Evolutionary conservation across 2,797 vertebrate genomes (phyloP).

Genomic region (Monodelphis domestica): DNA sequence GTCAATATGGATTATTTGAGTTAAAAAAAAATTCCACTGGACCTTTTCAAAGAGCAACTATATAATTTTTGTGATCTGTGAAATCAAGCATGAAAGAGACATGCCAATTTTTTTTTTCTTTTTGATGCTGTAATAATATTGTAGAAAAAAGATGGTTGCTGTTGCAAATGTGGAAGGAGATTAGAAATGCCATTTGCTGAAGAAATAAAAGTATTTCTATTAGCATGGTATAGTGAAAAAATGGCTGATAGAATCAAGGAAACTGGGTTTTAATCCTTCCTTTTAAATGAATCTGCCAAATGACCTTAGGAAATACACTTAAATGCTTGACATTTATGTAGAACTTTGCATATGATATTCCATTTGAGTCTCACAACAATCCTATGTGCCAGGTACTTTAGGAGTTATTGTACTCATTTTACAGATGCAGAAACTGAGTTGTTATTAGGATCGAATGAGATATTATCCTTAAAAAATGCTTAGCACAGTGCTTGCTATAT

Average conservation of each 20-base stretch:
- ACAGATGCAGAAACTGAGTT: neutral
- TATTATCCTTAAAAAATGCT: too few relatives aligned
- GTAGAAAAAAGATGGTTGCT: neutral
- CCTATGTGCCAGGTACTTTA: neutral
- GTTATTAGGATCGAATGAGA: too few relatives aligned
- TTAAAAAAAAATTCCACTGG: slow-evolving; percentile 3
- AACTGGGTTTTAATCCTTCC: neutral
- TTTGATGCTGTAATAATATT: neutral
- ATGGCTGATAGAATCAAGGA: neutral
- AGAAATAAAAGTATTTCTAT: neutral
- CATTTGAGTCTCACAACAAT: neutral
- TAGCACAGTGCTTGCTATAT: too few relatives aligned
- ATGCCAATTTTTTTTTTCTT: slow-evolving; percentile 7
- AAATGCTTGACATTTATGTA: neutral
- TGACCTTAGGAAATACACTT: neutral
- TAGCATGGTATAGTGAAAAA: neutral
- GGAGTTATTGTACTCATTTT: neutral
- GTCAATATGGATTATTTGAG: neutral
- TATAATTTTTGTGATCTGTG: neutral
- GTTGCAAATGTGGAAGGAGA: neutral
- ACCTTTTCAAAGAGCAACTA: neutral
- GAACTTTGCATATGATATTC: neutral
- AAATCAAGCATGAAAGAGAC: neutral
- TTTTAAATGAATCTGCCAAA: neutral
- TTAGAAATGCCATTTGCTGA: neutral